These are phyloP conservation scores for Zaprionus vittiger DNA, from an alignment of 1,140 invertebrate species.

Conservation along the genomic window DNA sequence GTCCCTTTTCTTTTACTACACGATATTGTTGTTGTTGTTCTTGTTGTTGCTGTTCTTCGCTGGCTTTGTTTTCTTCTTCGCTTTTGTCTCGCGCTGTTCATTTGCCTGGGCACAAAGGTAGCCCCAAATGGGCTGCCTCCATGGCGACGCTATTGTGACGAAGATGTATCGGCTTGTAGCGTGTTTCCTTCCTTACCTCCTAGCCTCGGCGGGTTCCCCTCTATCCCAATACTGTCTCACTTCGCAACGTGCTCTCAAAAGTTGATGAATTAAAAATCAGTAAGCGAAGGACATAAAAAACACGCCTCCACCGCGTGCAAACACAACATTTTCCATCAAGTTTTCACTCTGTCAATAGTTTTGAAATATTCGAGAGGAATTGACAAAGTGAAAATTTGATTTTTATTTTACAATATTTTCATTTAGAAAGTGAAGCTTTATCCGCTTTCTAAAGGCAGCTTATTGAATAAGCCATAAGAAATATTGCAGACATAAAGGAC, in stretches of 20 bases:
- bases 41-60: slow-evolving; percentile 9
- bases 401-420: background rate
- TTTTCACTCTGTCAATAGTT: slow-evolving; percentile 6
- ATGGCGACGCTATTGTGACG: slow-evolving; percentile 59
- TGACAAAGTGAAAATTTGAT: background rate
- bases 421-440: background rate
- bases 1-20: slow-evolving; percentile 18
- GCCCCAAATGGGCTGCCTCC: slow-evolving; percentile 15
- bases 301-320: background rate
- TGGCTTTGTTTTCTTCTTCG: slow-evolving; percentile 54
- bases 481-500: background rate
- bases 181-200: slow-evolving; percentile 6
- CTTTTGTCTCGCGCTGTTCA: slow-evolving; percentile 73
- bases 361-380: slow-evolving; percentile 12
- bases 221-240: too few species aligned
- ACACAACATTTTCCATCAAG: background rate
- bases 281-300: slow-evolving; percentile 35
- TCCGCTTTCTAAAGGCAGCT: background rate
- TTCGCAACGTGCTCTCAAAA: slow-evolving; percentile 40
- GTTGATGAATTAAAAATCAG: slow-evolving; percentile 74
- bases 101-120: slow-evolving; percentile 49
- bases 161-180: slow-evolving; percentile 63
- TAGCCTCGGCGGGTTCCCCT: background rate
- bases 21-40: slow-evolving; percentile 40
- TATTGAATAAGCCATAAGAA: background rate